Conservation (phyloP, 1,140 invertebrate genomes). For the Magallana gigas region DNA sequence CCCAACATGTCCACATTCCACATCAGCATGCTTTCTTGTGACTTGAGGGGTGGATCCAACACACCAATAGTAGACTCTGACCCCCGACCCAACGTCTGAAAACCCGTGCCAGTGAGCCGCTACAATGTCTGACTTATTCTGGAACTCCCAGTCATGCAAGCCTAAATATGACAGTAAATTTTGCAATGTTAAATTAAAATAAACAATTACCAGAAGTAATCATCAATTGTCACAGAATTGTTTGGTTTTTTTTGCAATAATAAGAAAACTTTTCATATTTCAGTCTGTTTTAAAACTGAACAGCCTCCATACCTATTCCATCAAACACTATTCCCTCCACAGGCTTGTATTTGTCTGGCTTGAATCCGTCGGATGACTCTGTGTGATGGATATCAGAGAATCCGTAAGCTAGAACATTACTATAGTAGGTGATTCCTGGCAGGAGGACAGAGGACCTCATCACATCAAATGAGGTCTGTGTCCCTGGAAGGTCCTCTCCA, state of each 20-base stretch:
- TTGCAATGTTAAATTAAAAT: neutral
- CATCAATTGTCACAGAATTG: neutral
- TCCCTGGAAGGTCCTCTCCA: neutral
- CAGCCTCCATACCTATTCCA: slow-evolving; percentile 52
- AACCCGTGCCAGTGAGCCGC: slow-evolving; percentile 61
- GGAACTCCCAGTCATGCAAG: slow-evolving; percentile 57
- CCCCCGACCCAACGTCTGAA: slow-evolving; percentile 46
- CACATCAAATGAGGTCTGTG: slow-evolving; percentile 11
- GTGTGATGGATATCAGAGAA: slow-evolving; percentile 44
- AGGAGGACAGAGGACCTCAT: neutral
- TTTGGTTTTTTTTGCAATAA: no score
- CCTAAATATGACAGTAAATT: slow-evolving; percentile 10
- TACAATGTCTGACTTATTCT: slow-evolving; percentile 46
- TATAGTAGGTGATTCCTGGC: slow-evolving; percentile 48
- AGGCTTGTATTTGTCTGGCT: slow-evolving; percentile 52
- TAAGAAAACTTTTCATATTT: no score
- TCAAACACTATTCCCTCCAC: slow-evolving; percentile 57
- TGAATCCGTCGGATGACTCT: slow-evolving; percentile 56
- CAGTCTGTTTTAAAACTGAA: no score
- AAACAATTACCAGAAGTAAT: neutral
- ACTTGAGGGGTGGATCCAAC: slow-evolving; percentile 33
- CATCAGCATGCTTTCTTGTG: neutral
- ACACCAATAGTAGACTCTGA: slow-evolving; percentile 59
- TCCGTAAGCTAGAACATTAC: slow-evolving; percentile 46
- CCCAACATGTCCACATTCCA: slow-evolving; percentile 40